phyloP scores from a whole-genome alignment of 2,888 invertebrate species.

The Alcis repandata region DNA sequence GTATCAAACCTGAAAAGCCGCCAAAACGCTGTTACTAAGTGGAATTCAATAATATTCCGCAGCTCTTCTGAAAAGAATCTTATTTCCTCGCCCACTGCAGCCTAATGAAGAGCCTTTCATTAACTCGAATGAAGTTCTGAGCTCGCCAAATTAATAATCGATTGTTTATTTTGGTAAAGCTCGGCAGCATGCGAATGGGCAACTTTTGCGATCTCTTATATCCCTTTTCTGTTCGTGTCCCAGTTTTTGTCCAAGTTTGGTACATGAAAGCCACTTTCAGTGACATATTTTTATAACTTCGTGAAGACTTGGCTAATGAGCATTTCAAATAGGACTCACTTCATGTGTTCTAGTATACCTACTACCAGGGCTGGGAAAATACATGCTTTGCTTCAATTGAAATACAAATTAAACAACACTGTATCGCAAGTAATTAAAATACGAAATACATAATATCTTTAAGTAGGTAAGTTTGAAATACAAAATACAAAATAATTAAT shows the following conservation, averaged over 20 bases:
- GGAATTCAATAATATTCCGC: conserved; percentile 2
- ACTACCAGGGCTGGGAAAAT: too few species aligned
- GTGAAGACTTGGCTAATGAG: too few species aligned
- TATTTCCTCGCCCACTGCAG: conserved; percentile 21
- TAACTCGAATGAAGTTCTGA: conserved; percentile 39
- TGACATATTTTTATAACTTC: neutral
- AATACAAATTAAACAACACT: too few species aligned
- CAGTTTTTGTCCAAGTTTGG: neutral
- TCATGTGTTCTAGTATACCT: too few species aligned
- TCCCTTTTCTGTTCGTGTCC: neutral
- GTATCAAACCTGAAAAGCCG: neutral
- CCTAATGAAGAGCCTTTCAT: conserved; percentile 43
- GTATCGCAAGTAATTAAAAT: too few species aligned
- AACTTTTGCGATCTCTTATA: conserved; percentile 9
- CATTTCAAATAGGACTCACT: neutral
- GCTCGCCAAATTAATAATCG: conserved; percentile 38
- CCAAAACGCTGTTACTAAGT: neutral
- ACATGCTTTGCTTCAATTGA: too few species aligned
- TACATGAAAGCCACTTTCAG: neutral
- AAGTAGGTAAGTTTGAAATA: too few species aligned
- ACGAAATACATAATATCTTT: too few species aligned
- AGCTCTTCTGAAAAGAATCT: conserved; percentile 19
- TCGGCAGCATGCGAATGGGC: conserved; percentile 22
- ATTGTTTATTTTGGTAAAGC: conserved; percentile 22
- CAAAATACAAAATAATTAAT: too few species aligned